phyloP scores from a whole-genome alignment of 2,113 vertebrate species.

The Bos javanicus region DNA sequence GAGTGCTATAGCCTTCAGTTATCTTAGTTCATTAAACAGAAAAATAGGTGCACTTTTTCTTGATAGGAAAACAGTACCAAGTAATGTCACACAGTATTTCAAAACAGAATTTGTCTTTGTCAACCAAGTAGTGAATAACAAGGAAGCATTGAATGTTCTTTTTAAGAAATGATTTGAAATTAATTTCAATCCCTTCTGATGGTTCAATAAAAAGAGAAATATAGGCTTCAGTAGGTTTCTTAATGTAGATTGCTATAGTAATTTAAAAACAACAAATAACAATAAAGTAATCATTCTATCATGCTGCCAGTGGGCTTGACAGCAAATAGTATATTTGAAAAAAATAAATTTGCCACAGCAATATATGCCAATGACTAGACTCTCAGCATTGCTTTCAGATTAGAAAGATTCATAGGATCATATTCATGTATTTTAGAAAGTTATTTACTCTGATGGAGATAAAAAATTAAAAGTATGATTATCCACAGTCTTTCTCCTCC shows the following conservation, averaged over 20 bases:
- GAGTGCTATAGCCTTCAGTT: conserved; percentile 42
- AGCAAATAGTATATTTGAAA: conserved; percentile 53
- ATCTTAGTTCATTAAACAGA: conserved; percentile 60
- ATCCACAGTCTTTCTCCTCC: conserved; percentile 14
- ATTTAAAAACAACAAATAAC: conserved; percentile 62
- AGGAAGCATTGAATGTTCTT: conserved; percentile 58
- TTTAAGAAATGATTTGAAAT: conserved; percentile 63
- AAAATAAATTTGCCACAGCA: conserved; percentile 57
- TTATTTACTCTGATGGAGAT: conserved; percentile 52
- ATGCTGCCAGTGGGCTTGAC: conserved; percentile 17
- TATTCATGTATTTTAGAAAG: conserved; percentile 43
- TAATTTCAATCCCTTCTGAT: conserved; percentile 62
- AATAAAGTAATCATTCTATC: conserved; percentile 54
- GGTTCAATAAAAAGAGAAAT: conserved; percentile 58
- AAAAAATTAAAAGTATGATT: conserved; percentile 49
- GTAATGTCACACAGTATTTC: conserved; percentile 68
- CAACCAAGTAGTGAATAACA: conserved; percentile 44
- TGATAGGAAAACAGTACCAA: conserved; percentile 44
- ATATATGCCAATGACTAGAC: conserved; percentile 44
- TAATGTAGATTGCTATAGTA: conserved; percentile 63
- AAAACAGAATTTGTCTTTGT: conserved; percentile 68
- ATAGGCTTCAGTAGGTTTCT: conserved; percentile 28
- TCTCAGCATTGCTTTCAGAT: conserved; percentile 44
- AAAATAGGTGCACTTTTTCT: conserved; percentile 54
- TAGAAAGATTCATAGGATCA: conserved; percentile 60